Evolutionary conservation across 2,113 vertebrate species (phyloP), one percentile per base, ranked within the genome.

Genomic region (Coregonus clupeaformis): DNA sequence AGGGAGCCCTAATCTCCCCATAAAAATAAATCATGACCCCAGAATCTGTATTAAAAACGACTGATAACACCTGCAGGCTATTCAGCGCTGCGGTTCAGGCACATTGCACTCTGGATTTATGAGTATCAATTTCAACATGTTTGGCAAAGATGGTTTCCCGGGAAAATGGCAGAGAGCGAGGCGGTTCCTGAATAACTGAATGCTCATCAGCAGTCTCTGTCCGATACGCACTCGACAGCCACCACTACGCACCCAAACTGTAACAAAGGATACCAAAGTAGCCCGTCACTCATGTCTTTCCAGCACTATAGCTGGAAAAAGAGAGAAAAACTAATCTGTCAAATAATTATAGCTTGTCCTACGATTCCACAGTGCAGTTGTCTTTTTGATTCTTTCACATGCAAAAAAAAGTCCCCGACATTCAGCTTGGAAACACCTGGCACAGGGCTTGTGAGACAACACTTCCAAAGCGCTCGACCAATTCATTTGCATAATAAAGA

Each of bases 401-500:
- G 42, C 29, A 72, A 55, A 30, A 57, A 77, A 77, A 68, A n/a
- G 29, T 36, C 18, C 59, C 68, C 63, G 49, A 76, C 72, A 68
- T 80, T 83, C 79, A 83, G 77, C 72, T 79, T 77, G 70, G 47
- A 82, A 86, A 83, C 87, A 89, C 85, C 82, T 87, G 87, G 87
- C 83, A 71, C 75, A 76, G 73, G 72, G 73, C 73, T 83, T 77
- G 79, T 32, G 81, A 81, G 83, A 82, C 80, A 78, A 84, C 74
- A 70, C 73, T 80, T 80, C 78, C 81, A 77, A 45, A 82, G 67
- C 24, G 59, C 71, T 82, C 73, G 68, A 80, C 75, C 80, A 62
- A 72, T 76, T 83, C 80, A 89, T 87, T 85, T 87, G 85, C 87
- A 87, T 87, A 74, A 89, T 83, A 89, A 85, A 81, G 82, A 85